Conservation (phyloP, 2,113 vertebrate genomes). For the Melanerpes formicivorus region DNA sequence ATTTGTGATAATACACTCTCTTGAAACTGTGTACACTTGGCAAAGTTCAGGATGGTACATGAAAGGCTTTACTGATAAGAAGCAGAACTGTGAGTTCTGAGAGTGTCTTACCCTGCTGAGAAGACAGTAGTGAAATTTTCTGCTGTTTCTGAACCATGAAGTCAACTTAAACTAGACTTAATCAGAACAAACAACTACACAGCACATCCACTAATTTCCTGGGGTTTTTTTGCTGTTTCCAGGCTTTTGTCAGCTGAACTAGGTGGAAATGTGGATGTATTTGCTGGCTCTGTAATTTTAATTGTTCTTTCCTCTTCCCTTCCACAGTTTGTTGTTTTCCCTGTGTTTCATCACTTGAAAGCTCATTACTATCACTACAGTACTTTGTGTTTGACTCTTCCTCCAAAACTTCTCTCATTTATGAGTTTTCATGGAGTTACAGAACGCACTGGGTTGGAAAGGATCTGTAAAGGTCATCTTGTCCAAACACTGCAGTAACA, state of each 20-base stretch:
- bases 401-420: neutral
- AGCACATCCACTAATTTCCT: neutral
- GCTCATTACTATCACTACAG: neutral
- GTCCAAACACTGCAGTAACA: no score
- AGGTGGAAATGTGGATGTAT: neutral
- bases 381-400: neutral
- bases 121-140: neutral
- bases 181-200: neutral
- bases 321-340: neutral
- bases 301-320: neutral
- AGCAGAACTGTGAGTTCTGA: neutral
- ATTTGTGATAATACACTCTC: neutral
- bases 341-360: neutral
- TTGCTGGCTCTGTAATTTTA: neutral
- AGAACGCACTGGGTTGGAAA: no score
- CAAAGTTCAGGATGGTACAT: neutral
- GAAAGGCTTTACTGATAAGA: neutral
- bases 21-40: neutral
- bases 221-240: neutral
- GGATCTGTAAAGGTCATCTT: no score
- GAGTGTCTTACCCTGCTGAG: neutral
- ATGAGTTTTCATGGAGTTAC: neutral
- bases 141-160: neutral
- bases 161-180: neutral
- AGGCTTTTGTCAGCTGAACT: neutral